A percentile compares a stretch with the other conserved stretches of the same genome.
Conservation (phyloP, 2,113 vertebrate genomes). For the Pontoporia blainvillei region DNA sequence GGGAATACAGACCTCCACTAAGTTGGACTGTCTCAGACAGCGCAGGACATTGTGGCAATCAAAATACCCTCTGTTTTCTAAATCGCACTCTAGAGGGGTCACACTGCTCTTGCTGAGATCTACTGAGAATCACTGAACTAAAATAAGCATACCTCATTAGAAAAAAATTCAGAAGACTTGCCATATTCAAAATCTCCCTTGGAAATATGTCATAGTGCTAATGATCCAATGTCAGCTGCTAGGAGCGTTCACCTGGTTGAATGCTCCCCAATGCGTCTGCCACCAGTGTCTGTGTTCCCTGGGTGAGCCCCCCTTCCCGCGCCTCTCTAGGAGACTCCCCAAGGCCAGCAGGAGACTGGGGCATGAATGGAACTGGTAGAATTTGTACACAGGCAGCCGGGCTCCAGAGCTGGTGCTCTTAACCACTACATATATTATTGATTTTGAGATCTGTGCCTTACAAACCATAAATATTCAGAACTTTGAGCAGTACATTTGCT, state of each 20-base stretch:
- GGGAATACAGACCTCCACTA: background rate
- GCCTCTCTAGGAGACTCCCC: background rate
- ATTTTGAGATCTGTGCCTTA: background rate
- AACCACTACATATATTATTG: background rate
- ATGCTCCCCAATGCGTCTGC: background rate
- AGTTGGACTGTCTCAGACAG: background rate
- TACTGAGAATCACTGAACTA: background rate
- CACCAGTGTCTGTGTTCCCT: background rate
- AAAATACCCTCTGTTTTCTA: background rate
- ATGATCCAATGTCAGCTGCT: background rate
- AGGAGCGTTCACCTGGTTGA: background rate
- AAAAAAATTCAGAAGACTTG: background rate
- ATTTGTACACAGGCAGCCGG: background rate
- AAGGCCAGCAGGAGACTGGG: background rate
- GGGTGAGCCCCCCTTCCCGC: background rate
- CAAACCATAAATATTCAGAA: background rate
- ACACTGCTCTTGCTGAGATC: background rate
- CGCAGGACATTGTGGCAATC: background rate
- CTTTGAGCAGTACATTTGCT: background rate
- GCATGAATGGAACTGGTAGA: background rate
- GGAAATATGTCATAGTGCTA: background rate
- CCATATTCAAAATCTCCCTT: background rate
- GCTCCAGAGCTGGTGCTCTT: background rate
- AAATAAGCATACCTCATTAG: background rate
- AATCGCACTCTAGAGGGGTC: background rate